These are phyloP conservation scores for Paracanthobrama guichenoti DNA, from an alignment of 2,113 vertebrate genomes.

Conservation along the genomic window DNA sequence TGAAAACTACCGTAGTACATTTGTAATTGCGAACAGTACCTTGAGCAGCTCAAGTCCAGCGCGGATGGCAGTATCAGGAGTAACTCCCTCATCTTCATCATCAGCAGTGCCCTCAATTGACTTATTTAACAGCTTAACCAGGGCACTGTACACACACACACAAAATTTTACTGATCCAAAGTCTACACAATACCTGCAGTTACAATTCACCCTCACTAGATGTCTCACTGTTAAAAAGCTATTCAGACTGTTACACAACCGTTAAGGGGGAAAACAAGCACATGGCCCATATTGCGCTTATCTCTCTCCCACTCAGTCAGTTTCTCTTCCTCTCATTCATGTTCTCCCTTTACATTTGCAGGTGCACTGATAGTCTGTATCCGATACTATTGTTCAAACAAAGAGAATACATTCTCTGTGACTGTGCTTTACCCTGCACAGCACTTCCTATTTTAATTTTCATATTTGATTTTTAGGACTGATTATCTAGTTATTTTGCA, in stretches of 20 bases:
- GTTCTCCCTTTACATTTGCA: constrained; percentile 14
- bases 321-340: constrained; percentile 13
- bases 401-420: not conserved
- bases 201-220: constrained; percentile 64
- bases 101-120: constrained; percentile 97
- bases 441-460: not conserved
- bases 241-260: constrained; percentile 61
- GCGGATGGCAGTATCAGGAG: constrained; percentile 96
- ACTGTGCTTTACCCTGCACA: not conserved
- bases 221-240: constrained; percentile 68
- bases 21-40: constrained; percentile 65
- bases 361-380: constrained; percentile 25
- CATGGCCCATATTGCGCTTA: constrained; percentile 23
- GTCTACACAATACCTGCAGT: constrained; percentile 60
- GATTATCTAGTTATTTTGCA: constrained; percentile 1
- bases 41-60: constrained; percentile 97
- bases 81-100: constrained; percentile 98
- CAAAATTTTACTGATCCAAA: constrained; percentile 55
- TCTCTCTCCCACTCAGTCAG: constrained; percentile 35
- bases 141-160: constrained; percentile 76
- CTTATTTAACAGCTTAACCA: constrained; percentile 98
- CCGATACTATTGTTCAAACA: not conserved
- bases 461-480: not conserved
- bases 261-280: not conserved
- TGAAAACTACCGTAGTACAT: not conserved